A percentile compares a stretch with the other conserved stretches of the same genome.
These are phyloP conservation scores for Ictalurus punctatus DNA, from an alignment of 2,113 vertebrate genomes.

Conservation along the genomic window DNA sequence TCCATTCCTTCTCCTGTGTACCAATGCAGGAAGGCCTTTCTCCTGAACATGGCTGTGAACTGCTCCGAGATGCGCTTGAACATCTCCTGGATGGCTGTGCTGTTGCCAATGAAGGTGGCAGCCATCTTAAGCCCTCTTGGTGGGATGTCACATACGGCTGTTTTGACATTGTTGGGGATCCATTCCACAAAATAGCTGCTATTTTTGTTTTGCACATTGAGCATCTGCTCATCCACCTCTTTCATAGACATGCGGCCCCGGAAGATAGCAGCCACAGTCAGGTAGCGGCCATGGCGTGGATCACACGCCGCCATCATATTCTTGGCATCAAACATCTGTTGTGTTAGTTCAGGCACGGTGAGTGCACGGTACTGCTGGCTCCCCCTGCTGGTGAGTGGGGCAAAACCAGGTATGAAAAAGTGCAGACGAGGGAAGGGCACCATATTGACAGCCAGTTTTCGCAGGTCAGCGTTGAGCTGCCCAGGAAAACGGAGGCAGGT, in stretches of 20 bases:
- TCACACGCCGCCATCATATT: too few species aligned
- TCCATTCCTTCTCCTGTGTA: too few species aligned
- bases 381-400: constrained; percentile 78
- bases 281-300: too few species aligned
- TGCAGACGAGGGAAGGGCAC: constrained; percentile 81
- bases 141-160: constrained; percentile 13
- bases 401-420: constrained; percentile 82
- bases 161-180: too few species aligned
- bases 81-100: constrained; percentile 81
- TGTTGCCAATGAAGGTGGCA: constrained; percentile 80
- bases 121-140: constrained; percentile 80
- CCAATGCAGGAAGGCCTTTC: too few species aligned
- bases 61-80: constrained; percentile 84
- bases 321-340: constrained; percentile 69
- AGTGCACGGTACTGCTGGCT: constrained; percentile 81
- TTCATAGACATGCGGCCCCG: too few species aligned
- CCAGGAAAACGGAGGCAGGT: constrained; percentile 81
- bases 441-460: constrained; percentile 82
- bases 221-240: too few species aligned
- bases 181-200: too few species aligned
- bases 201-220: too few species aligned
- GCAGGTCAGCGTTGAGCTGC: constrained; percentile 80
- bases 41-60: constrained; percentile 82
- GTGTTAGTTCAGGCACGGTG: constrained; percentile 80
- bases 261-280: too few species aligned